Base-by-base conservation (phyloP, 1,140 invertebrate species). In the Achroia grisella region DNA sequence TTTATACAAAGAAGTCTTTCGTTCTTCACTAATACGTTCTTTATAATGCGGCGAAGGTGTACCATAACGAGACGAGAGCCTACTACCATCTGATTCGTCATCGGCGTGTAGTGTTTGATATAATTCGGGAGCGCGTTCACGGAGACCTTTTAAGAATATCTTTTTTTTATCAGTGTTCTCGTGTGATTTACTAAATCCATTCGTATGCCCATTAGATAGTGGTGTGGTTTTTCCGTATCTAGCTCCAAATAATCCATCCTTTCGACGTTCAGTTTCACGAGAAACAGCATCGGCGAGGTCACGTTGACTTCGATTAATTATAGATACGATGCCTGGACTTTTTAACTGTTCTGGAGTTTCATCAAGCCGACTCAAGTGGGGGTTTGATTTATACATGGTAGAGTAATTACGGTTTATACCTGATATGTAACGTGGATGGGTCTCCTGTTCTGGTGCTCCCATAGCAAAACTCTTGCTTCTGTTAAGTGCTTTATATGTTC, bases 391-490 rank as follows among this genome's bases (percentile, higher is more conserved):
- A 76, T 93, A 93, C 57, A 90, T 88, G 29, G 77, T 87, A 10
- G 82, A 85, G 47, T 80, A 76, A 44, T 79, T 87, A 52, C 73
- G 66, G 43, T 52, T 85, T 67, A 86, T 83, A 28, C 74, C 68
- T 35, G 76, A 74, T 27, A 83, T 71, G 71, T 80, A 86, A 34
- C 83, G 72, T 23, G 82, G 76, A 47, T 79, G 79, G 35, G 82
- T 71, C 48, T 75, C 59, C 53, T 66, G 69, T 74, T 81, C 52
- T 29, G 74, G 87, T 56, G 88, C 90, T 56, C 93, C 91, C 35
- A 94, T 91, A 83, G 93, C 94, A 79, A 96, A 94, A 76, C 93
- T 95, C 76, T 95, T 93, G 81, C 94, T 95, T 40, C 94, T 86
- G 11, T 92, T 90, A 8, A 95, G 76, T 0, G 92, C 90, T 61